phyloP scores from a whole-genome alignment of 2,113 vertebrate species.

The Pterocles gutturalis region DNA sequence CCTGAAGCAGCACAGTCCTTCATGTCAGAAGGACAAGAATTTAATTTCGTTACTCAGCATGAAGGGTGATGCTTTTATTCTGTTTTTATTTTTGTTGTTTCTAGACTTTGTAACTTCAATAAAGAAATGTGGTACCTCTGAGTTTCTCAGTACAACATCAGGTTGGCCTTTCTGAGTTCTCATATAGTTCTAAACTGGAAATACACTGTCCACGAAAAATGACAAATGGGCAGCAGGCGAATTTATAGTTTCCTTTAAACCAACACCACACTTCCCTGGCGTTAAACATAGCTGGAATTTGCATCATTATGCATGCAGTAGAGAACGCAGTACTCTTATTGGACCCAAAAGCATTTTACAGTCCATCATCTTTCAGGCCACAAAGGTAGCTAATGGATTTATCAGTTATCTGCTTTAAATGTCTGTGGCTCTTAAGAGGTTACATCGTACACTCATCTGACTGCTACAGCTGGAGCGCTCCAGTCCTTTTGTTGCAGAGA shows the following conservation, averaged over 20 bases:
- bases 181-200: neutral
- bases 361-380: neutral
- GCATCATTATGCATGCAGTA: neutral
- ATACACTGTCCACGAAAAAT: neutral
- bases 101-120: neutral
- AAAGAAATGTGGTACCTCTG: neutral
- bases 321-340: neutral
- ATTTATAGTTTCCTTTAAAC: neutral
- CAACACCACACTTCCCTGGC: neutral
- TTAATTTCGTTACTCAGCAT: neutral
- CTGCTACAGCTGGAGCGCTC: fast-evolving
- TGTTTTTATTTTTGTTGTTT: neutral
- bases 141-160: neutral
- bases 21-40: neutral
- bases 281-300: neutral
- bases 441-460: neutral
- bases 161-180: neutral
- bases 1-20: neutral
- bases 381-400: neutral
- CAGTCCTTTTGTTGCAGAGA: fast-evolving
- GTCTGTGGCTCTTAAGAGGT: neutral
- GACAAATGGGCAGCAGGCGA: neutral
- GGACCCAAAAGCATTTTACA: neutral
- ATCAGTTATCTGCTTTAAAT: neutral
- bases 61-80: neutral